Conservation (phyloP, 2,113 vertebrate species). For the Vireo altiloquus region DNA sequence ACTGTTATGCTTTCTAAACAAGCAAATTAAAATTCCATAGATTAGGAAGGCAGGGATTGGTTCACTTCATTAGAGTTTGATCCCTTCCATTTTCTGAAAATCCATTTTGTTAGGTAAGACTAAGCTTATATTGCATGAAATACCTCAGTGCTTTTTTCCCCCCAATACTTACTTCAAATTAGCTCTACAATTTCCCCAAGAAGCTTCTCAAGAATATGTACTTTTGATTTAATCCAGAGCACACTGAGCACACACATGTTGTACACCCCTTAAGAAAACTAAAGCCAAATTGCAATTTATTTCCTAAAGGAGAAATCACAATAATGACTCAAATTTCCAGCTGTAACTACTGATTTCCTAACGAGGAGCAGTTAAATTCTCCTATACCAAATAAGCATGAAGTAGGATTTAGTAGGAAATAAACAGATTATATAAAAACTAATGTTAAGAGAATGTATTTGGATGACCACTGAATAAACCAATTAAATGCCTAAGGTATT, state of each 20-base stretch:
- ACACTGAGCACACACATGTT: neutral
- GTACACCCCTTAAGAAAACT: neutral
- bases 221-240: neutral
- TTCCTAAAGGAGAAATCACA: neutral
- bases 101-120: neutral
- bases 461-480: neutral
- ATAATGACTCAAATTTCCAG: neutral
- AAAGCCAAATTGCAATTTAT: neutral
- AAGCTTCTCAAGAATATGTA: neutral
- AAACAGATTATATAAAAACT: neutral
- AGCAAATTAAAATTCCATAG: conserved; percentile 22
- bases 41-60: neutral
- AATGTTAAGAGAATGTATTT: neutral
- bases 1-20: neutral
- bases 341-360: neutral
- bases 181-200: neutral
- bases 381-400: neutral
- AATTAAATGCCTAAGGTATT: neutral
- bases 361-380: neutral
- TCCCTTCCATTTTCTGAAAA: neutral
- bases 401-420: neutral
- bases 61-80: neutral
- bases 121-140: neutral
- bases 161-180: neutral
- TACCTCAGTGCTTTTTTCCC: neutral